Evolutionary conservation across 2,888 invertebrate genomes (phyloP).

Genomic region (Sphaerophoria rueppellii): DNA sequence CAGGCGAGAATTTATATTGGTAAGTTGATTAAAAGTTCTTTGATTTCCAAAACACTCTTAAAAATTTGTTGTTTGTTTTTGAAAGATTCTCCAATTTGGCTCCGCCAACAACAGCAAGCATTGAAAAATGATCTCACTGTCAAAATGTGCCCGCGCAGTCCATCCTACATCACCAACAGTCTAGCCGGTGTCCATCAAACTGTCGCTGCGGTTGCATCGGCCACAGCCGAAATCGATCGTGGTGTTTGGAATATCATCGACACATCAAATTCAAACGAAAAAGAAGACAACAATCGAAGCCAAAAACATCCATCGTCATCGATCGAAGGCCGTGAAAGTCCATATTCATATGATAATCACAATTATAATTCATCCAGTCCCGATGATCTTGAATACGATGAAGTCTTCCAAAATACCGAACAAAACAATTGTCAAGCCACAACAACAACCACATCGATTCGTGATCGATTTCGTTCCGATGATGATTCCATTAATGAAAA

Average conservation of each 20-base stretch:
- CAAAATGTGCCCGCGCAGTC: conserved; percentile 57
- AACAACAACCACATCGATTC: conserved; percentile 76
- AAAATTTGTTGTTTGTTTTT: background rate
- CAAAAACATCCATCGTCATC: conserved; percentile 62
- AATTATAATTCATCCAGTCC: conserved; percentile 78
- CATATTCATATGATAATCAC: conserved; percentile 79
- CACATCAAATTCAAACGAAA: conserved; percentile 81
- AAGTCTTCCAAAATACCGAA: conserved; percentile 74
- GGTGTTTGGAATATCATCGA: conserved; percentile 84
- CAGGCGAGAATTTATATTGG: conserved; percentile 84
- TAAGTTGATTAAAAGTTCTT: conserved; percentile 74
- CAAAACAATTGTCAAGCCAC: conserved; percentile 75
- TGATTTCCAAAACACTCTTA: background rate
- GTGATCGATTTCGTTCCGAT: conserved; percentile 78
- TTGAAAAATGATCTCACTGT: conserved; percentile 75
- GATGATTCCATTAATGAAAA: conserved; percentile 77
- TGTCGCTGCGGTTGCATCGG: conserved; percentile 81
- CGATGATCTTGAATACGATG: conserved; percentile 76
- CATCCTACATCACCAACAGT: conserved; percentile 76
- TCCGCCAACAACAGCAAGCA: conserved; percentile 82
- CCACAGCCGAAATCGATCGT: conserved; percentile 80
- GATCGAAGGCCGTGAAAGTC: conserved; percentile 76
- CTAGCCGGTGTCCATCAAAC: conserved; percentile 79
- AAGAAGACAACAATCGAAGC: conserved; percentile 76
- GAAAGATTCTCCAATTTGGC: conserved; percentile 85